phyloP scores from a whole-genome alignment of 2,113 vertebrate genomes.

The Urocitellus parryii region DNA sequence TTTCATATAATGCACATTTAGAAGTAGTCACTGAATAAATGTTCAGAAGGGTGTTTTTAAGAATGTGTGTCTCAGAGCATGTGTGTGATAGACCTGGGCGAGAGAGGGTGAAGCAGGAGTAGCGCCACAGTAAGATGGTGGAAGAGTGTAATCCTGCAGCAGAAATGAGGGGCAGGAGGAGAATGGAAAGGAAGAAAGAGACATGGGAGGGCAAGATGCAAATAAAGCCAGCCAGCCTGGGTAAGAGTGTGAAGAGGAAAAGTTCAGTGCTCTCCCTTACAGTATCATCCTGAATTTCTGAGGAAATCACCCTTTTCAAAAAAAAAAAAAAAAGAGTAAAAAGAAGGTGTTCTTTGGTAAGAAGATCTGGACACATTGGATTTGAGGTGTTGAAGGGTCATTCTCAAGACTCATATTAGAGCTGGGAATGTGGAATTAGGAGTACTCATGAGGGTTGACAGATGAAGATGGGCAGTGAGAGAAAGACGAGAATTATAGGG shows the following conservation, averaged over 20 bases:
- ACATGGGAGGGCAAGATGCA: not conserved
- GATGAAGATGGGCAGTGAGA: not conserved
- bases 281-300: not conserved
- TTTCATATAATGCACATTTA: constrained; percentile 1
- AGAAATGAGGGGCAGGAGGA: not conserved
- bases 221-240: not conserved
- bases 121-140: not conserved
- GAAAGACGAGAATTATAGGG: not conserved
- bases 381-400: not conserved
- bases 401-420: not conserved
- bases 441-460: not conserved
- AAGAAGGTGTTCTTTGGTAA: not conserved
- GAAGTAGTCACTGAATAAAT: not conserved
- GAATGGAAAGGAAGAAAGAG: not conserved
- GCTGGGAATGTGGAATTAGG: not conserved
- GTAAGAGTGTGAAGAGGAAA: not conserved
- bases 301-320: not conserved
- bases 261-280: not conserved
- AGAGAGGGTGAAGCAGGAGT: not conserved
- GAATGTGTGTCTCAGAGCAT: not conserved
- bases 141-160: not conserved
- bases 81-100: not conserved
- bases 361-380: not conserved
- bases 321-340: not conserved
- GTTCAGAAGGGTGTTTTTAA: not conserved